These are phyloP conservation scores for Sciurus niger DNA, from an alignment of 2,113 vertebrate genomes.

Conservation along the genomic window DNA sequence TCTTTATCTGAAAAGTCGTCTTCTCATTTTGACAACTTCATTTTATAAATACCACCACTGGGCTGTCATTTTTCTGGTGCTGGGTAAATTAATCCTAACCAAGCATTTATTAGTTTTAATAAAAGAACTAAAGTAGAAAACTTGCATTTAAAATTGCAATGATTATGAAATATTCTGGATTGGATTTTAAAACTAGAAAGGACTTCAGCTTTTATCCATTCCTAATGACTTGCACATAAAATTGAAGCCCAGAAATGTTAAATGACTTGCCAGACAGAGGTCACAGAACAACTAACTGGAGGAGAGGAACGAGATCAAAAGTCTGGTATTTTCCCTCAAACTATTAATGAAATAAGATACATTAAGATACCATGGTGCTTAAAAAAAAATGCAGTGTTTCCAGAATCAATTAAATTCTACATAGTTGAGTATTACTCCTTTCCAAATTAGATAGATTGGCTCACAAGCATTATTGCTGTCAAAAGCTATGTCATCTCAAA, in stretches of 20 bases:
- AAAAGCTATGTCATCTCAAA: constrained; percentile 69
- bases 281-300: not conserved
- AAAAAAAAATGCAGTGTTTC: constrained; percentile 68
- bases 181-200: constrained; percentile 26
- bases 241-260: constrained; percentile 47
- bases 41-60: constrained; percentile 67
- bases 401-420: constrained; percentile 76
- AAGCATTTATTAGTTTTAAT: constrained; percentile 67
- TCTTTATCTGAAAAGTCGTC: constrained; percentile 56
- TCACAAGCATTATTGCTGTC: constrained; percentile 66
- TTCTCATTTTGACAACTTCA: constrained; percentile 80
- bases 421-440: constrained; percentile 59
- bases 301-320: constrained; percentile 32
- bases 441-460: constrained; percentile 74
- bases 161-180: not conserved
- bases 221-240: constrained; percentile 58
- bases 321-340: not conserved
- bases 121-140: constrained; percentile 46
- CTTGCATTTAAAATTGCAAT: constrained; percentile 59
- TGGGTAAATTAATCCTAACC: constrained; percentile 70
- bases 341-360: constrained; percentile 74
- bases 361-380: constrained; percentile 69
- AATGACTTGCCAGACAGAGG: constrained; percentile 14
- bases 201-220: constrained; percentile 36
- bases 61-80: constrained; percentile 52